These are phyloP conservation scores for Dynastes grantii DNA, from an alignment of 2,888 invertebrate genomes.

Conservation along the genomic window DNA sequence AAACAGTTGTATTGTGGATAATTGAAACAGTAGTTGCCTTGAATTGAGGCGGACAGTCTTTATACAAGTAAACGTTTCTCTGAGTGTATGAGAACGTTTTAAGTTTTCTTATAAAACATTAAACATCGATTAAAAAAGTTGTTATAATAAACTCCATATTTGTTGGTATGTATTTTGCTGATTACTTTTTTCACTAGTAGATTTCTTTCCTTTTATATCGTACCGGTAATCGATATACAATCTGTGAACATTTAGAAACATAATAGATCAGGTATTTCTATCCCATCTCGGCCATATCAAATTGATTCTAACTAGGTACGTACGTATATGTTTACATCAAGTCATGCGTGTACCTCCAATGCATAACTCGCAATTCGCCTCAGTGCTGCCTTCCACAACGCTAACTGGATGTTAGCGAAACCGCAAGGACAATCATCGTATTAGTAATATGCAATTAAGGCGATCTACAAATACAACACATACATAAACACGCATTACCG, in stretches of 20 bases:
- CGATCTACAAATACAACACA: constrained; percentile 52
- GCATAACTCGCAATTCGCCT: constrained; percentile 12
- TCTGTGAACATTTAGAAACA: constrained; percentile 28
- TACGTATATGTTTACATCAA: background rate
- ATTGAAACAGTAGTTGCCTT: too few relatives aligned
- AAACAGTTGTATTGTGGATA: too few relatives aligned
- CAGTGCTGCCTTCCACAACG: constrained; percentile 26
- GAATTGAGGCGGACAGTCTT: too few relatives aligned
- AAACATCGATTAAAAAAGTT: too few relatives aligned
- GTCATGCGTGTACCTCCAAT: background rate
- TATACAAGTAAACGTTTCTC: too few relatives aligned
- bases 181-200: background rate
- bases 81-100: too few relatives aligned
- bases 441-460: constrained; percentile 58
- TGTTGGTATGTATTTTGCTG: background rate
- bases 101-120: too few relatives aligned
- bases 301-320: too few relatives aligned
- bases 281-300: background rate
- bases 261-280: constrained; percentile 27
- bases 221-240: constrained; percentile 22
- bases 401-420: background rate
- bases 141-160: too few relatives aligned
- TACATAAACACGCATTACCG: background rate
- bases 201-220: background rate
- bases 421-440: constrained; percentile 58